Conservation (phyloP, 2,113 vertebrate genomes). For the Rhea pennata region DNA sequence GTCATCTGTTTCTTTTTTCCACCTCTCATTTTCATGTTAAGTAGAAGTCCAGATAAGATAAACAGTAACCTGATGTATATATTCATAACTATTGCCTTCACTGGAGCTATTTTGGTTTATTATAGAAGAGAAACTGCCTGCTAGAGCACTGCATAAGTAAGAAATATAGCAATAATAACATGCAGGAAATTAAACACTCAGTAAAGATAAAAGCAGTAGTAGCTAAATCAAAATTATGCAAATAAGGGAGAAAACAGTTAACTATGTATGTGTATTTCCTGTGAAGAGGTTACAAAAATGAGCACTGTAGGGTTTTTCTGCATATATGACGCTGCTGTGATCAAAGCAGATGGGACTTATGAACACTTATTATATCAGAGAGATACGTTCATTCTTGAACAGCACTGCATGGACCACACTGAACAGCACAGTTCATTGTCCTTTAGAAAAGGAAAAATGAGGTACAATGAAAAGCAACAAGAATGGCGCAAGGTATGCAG, state of each 20-base stretch:
- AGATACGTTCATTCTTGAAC: background rate
- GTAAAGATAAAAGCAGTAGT: background rate
- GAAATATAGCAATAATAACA: background rate
- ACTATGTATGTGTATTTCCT: background rate
- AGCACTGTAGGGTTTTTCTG: background rate
- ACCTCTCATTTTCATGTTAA: background rate
- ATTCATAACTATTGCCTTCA: background rate
- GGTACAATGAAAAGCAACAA: background rate
- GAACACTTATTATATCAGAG: background rate
- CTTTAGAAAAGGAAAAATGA: background rate
- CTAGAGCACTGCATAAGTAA: background rate
- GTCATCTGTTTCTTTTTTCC: background rate
- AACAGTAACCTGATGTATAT: background rate
- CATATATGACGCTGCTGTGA: background rate
- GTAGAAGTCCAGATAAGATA: background rate
- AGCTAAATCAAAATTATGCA: background rate
- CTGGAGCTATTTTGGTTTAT: background rate
- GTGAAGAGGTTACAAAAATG: background rate
- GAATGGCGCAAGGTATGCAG: background rate
- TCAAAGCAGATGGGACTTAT: background rate
- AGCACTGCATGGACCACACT: no score
- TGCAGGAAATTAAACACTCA: background rate
- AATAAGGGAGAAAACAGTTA: background rate
- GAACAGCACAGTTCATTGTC: background rate
- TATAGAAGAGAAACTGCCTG: background rate